A percentile compares a stretch with the other conserved stretches of the same genome.
These are phyloP conservation scores for Apostichopus leukothele DNA, from an alignment of 53 echinoderm and acorn worm genomes.

Conservation along the genomic window DNA sequence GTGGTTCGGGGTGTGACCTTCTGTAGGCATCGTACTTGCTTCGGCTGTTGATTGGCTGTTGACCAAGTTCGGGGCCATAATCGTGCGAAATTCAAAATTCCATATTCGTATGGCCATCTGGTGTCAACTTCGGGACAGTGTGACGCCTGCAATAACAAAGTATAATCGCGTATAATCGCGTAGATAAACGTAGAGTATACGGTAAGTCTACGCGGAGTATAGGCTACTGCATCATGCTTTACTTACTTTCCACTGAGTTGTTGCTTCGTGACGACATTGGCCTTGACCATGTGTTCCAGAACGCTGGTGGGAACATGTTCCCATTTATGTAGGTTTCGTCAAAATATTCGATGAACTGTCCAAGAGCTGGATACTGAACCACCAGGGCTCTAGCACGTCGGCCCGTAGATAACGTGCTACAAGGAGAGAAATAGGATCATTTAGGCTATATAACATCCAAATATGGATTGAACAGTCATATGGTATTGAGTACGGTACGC, in stretches of 20 bases:
- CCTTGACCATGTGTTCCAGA: slow-evolving; percentile 25
- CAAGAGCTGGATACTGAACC: slow-evolving; percentile 26
- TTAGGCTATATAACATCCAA: background rate
- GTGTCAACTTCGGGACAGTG: too few species aligned
- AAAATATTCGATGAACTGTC: slow-evolving; percentile 20
- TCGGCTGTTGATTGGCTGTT: too few species aligned
- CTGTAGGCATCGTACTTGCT: rapidly evolving
- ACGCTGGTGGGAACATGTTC: slow-evolving; percentile 7
- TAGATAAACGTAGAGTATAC: too few species aligned
- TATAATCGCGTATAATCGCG: too few species aligned
- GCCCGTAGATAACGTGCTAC: slow-evolving; percentile 12
- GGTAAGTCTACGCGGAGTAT: too few species aligned
- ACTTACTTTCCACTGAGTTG: too few species aligned
- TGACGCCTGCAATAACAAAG: too few species aligned
- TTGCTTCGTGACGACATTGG: slow-evolving; percentile 1
- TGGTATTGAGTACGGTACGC: background rate
- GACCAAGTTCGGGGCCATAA: too few species aligned
- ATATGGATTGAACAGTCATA: background rate
- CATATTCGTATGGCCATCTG: too few species aligned
- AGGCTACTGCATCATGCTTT: too few species aligned
- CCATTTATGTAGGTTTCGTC: background rate
- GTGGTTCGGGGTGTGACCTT: too few species aligned
- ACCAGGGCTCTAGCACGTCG: background rate
- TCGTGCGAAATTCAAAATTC: too few species aligned
- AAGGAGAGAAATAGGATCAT: background rate